phyloP scores from a whole-genome alignment of 2,797 vertebrate species.

The Smutsia temminckii region DNA sequence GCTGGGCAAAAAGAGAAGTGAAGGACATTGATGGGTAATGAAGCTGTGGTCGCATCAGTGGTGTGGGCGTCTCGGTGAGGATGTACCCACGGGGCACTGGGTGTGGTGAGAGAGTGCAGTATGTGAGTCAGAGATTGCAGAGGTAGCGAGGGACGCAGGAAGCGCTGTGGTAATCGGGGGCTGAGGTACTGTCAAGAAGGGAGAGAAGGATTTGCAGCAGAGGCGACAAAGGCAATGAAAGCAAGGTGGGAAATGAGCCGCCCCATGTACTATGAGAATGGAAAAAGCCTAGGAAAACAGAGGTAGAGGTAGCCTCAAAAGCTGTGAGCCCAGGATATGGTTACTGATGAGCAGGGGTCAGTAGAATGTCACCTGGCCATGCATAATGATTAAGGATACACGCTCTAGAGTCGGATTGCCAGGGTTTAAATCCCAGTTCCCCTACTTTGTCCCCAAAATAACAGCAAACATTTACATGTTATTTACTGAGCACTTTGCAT shows the following conservation, averaged over 20 bases:
- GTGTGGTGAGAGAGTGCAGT: not conserved
- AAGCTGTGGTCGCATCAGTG: not conserved
- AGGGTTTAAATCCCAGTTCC: not conserved
- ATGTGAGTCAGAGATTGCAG: not conserved
- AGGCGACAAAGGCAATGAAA: not conserved
- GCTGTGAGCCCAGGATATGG: not conserved
- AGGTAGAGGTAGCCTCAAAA: not conserved
- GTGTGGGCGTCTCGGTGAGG: not conserved
- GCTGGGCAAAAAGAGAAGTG: not conserved
- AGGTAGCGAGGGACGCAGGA: not conserved
- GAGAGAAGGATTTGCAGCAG: not conserved
- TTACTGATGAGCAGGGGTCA: not conserved
- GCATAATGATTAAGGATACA: not conserved
- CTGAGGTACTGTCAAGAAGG: not conserved
- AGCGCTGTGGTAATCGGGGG: too few species aligned
- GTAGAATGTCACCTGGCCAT: not conserved
- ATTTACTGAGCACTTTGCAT: not conserved
- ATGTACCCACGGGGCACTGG: not conserved
- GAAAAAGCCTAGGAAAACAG: not conserved
- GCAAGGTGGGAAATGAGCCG: not conserved
- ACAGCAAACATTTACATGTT: not conserved
- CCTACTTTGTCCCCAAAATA: not conserved
- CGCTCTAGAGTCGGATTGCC: not conserved
- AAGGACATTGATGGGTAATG: not conserved
- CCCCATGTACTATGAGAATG: too few species aligned